A percentile compares a stretch with the other conserved stretches of the same genome.
phyloP scores from a whole-genome alignment of 2,113 vertebrate genomes.

The Brachyhypopomus occidentalis region DNA sequence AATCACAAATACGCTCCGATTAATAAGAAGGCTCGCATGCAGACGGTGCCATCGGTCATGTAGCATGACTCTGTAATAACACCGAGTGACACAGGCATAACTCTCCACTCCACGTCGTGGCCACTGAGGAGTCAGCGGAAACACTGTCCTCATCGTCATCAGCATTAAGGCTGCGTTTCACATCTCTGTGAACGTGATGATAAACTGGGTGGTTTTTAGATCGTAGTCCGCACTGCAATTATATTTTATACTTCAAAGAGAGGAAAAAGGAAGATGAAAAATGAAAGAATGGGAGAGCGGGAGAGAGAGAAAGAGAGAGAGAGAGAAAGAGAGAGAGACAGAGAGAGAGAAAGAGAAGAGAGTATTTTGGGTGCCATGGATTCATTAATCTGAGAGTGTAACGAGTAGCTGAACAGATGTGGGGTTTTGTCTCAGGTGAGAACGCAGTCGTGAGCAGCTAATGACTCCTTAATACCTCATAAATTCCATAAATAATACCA shows the following conservation, averaged over 20 bases:
- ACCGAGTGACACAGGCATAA: too few relatives aligned
- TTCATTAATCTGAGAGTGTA: background rate
- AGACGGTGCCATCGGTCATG: too few relatives aligned
- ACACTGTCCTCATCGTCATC: too few relatives aligned
- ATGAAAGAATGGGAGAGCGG: background rate
- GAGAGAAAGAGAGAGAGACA: background rate
- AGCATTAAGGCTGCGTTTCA: background rate
- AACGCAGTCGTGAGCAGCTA: constrained; percentile 30
- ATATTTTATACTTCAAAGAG: constrained; percentile 3
- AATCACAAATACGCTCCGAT: too few relatives aligned
- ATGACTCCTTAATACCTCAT: constrained; percentile 20
- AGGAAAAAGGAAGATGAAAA: background rate
- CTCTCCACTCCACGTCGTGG: too few relatives aligned
- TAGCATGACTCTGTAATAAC: too few relatives aligned
- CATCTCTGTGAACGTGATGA: background rate
- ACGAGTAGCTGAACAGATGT: constrained; percentile 27
- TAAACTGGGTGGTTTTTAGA: background rate
- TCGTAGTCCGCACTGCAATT: background rate
- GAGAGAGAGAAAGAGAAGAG: background rate
- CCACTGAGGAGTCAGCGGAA: too few relatives aligned
- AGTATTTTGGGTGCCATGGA: background rate
- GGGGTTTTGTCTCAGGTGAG: constrained; percentile 23
- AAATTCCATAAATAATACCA: constrained; percentile 39
- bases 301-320: background rate
- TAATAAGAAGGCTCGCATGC: too few relatives aligned